Evolutionary conservation across 1,140 invertebrate genomes (phyloP), one percentile per base, ranked within the genome.

Genomic region (Brachionus koreanus): DNA sequence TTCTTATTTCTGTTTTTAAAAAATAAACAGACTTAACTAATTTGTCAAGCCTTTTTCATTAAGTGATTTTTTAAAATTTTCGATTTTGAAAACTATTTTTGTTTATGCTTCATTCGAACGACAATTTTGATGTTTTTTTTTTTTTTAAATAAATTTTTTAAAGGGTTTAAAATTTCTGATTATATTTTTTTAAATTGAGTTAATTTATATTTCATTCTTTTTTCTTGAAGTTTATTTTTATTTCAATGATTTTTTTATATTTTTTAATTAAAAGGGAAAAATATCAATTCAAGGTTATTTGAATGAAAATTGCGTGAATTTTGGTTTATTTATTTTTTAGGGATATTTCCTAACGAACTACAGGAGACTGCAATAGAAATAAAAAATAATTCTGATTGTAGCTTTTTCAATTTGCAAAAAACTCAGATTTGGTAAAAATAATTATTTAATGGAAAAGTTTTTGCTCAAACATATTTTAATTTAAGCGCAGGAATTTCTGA

Each of bases 351-450:
- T 3, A 42, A 10, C 29, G 3, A 46, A 25, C 23, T 74, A 12
- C 69, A 74, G 7, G 39, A 74, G 43, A 43, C 42, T 29, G 19
- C 12, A 1, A 19, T 74, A 9, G 12, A 43, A 74, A 74, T 74
- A 43, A 74, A 74, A 74, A 13, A 42, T 25, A 46, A 46, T 13
- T 74, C 69, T 13, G 69, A 74, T 10, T 74, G 69, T 46, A 33
- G 33, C 9, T 74, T 74, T 46, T 74, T 19, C 12, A 46, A 74
- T 74, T 46, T 74, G 9, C 19, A 49, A 19, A 33, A 74, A 74
- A 46, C 69, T 46, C 69, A 74, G 13, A 13, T 74, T 35, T 74
- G 69, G 69, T 74, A 74, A 74, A 29, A 46, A 23, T 7, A 39
- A 16, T 46, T 46, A n/a, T 1, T 9, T 65, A 29, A 3, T 74